Evolutionary conservation across 2,888 invertebrate genomes (phyloP), one percentile per base, ranked within the genome.

Genomic region (Masnerella sp.): DNA sequence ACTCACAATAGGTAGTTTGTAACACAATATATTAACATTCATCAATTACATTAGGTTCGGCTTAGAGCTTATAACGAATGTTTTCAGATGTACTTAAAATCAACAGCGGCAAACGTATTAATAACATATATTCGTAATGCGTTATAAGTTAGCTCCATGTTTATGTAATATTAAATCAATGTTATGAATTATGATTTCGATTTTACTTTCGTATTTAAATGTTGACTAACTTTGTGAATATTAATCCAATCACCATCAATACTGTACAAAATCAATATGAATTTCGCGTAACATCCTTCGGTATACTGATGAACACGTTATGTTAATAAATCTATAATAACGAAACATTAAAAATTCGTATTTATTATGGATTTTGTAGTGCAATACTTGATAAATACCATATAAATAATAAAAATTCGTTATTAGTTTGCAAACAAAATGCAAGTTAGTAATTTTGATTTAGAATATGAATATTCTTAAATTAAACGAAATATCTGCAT

Each of bases 151-250:
- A 14, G 52, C 43, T 52, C 28, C 8, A 64, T 52, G 22, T 28
- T 52, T 42, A 20, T 34, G 34, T 52, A 52, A 64, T 45, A 64
- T 52, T 52, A 64, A 64, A 64, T 54, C 42, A 28, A 45, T 38
- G 34, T 54, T 36, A 54, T 54, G 15, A 25, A 64, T 64, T 45
- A 34, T 54, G 18, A 2, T n/a, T 14, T 4, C 9, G 12, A 40
- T 52, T 52, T 61, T 52, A 34, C 34, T 20, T 18, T 17, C 7
- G 14, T 34, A 43, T 36, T 43, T 64, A 52, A 61, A 49, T 40
- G 14, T 14, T 14, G 20, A 18, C 32, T 7, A 42, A 64, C 34
- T 62, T 52, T 34, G 17, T 20, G 11, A 45, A 34, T 34, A 54
- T 64, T 45, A 54, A 52, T 40, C 43, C 17, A 42, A 43, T 52